Conservation (phyloP, 2,888 invertebrate species). For the Drosophila anomalata region DNA sequence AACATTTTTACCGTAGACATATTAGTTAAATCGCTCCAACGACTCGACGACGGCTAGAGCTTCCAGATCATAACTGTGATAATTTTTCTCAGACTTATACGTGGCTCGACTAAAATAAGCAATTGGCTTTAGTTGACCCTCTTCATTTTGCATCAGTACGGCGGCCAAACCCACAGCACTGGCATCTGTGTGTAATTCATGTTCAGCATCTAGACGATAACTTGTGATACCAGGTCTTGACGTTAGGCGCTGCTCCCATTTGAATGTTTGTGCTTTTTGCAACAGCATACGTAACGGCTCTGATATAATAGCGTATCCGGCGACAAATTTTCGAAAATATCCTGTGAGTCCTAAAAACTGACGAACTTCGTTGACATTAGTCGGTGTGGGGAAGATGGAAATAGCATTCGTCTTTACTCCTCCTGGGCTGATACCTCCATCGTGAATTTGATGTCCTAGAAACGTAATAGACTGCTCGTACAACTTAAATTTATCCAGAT, state of each 20-base stretch:
- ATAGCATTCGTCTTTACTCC: too few species aligned
- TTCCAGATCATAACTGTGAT: constrained; percentile 12
- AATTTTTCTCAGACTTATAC: not conserved
- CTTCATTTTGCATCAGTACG: constrained; percentile 13
- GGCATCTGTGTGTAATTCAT: constrained; percentile 13
- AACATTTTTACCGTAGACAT: constrained; percentile 19
- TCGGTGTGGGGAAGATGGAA: too few species aligned
- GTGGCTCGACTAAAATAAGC: constrained; percentile 8
- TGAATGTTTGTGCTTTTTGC: too few species aligned
- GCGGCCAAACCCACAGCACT: constrained; percentile 11
- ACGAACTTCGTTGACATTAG: too few species aligned
- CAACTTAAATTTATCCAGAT: too few species aligned
- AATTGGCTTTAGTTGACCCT: constrained; percentile 9
- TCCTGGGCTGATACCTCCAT: too few species aligned
- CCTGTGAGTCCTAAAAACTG: too few species aligned
- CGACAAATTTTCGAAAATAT: too few species aligned
- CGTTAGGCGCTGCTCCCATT: constrained; percentile 5
- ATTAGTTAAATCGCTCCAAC: constrained; percentile 12
- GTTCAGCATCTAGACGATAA: constrained; percentile 16
- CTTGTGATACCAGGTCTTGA: not conserved
- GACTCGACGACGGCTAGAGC: constrained; percentile 16
- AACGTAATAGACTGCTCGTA: too few species aligned
- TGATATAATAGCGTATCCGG: too few species aligned
- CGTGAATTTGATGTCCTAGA: too few species aligned
- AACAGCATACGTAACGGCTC: too few species aligned